Base-by-base conservation (phyloP, 2,888 invertebrate species). In the Caenorhabditis imperialis region DNA sequence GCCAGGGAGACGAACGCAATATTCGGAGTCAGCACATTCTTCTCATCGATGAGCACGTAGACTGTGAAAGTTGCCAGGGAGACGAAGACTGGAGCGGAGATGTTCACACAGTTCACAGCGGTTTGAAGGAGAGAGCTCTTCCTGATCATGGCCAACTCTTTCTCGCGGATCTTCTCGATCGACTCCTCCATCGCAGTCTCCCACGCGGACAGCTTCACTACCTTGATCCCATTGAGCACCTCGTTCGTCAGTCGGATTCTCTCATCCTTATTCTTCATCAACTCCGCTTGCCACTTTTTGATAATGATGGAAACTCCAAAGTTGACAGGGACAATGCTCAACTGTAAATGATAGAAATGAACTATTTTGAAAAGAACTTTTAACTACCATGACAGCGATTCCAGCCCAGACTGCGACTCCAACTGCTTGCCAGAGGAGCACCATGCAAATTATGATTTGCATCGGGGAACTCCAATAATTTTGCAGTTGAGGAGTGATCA, bases 1-100 rank as follows among this genome's bases (percentile, higher is more conserved):
- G 96, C 94, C 88, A 97, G 92, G 87, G 96, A 94, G 87, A 96
- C 96, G 91, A 97, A 97, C 88, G 96, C 96, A 90, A 92, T 94
- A 90, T 92, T 74, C 0, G 84, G 84, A 4, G 84, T 84, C 1
- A 84, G 62, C 38, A 84, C 75, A 50, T 84, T 85, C 20, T 51
- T 50, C 7, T 77, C 57, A 38, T 84, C 85, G 23, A 77, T 20
- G 30, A 75, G 53, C 3, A 83, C 75, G 62, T 76, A 84, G 12
- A 84, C 81, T 44, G 80, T 96, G 92, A 98, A 96, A 90, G 97
- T 93, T 89, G 96, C 94, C 88, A 97, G 92, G 87, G 96, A 94
- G 87, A 96, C 96, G 91, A 97, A 97, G 88, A 96, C 96, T 16
- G 84, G 84, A 10, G 79, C 76, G 16, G 84, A 83, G 14, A 67